A percentile compares a stretch with the other conserved stretches of the same genome.
phyloP scores from a whole-genome alignment of 2,888 invertebrate genomes.

The Beris chalybata region DNA sequence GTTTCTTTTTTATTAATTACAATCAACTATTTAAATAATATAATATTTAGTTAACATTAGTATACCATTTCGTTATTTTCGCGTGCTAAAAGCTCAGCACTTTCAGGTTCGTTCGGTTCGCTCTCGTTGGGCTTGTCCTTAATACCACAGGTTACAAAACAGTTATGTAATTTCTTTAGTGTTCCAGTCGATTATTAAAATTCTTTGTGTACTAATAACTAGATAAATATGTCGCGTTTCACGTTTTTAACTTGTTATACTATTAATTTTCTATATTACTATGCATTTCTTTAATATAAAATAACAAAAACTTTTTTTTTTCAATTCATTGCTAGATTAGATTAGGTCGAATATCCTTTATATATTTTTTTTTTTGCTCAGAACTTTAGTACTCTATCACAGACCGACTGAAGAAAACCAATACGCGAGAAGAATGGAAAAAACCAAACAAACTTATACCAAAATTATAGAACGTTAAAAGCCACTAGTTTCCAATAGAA shows the following conservation, averaged over 20 bases:
- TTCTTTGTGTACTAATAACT: conserved; percentile 13
- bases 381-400: conserved; percentile 31
- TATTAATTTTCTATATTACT: conserved; percentile 1
- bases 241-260: conserved; percentile 8
- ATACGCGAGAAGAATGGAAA: conserved; percentile 16
- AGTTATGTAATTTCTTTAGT: conserved; percentile 35
- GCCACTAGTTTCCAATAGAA: conserved; percentile 15
- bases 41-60: conserved; percentile 30
- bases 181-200: conserved; percentile 16
- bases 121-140: conserved; percentile 34
- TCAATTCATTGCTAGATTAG: conserved; percentile 3
- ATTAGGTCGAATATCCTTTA: conserved; percentile 19
- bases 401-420: conserved; percentile 33
- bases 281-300: conserved; percentile 16
- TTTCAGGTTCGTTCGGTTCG: conserved; percentile 21
- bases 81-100: conserved; percentile 24
- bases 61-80: conserved; percentile 27
- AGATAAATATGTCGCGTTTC: conserved; percentile 9
- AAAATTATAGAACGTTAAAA: conserved; percentile 1
- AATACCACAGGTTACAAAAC: conserved; percentile 36
- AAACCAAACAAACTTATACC: conserved; percentile 4
- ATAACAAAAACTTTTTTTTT: conserved; percentile 14
- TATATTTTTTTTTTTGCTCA: conserved; percentile 18
- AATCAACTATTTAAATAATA: neutral
- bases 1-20: neutral